Conservation (phyloP, 2,888 invertebrate genomes). For the Coelinius sp. region DNA sequence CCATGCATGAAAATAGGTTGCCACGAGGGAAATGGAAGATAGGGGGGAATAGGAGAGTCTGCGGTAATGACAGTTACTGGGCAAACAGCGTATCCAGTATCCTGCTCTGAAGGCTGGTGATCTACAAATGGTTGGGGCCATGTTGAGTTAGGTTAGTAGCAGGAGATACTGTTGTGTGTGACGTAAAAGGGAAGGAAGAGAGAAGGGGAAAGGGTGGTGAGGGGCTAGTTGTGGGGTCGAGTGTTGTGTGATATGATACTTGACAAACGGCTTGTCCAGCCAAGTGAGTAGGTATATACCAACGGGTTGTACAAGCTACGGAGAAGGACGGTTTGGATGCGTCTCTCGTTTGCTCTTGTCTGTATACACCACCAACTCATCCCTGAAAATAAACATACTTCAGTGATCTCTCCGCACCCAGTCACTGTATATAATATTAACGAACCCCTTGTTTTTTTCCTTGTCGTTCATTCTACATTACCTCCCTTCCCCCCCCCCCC, state of each 20-base stretch:
- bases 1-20: constrained; percentile 2
- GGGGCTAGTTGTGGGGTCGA: constrained; percentile 53
- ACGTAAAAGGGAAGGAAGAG: constrained; percentile 3
- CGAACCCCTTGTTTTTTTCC: neutral
- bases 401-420: constrained; percentile 21
- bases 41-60: constrained; percentile 49
- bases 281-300: constrained; percentile 49
- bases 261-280: constrained; percentile 54
- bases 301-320: neutral
- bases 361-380: constrained; percentile 8
- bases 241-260: constrained; percentile 62
- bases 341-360: constrained; percentile 3
- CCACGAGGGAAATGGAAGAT: no score
- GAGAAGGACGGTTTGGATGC: neutral
- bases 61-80: constrained; percentile 58
- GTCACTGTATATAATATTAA: constrained; percentile 35
- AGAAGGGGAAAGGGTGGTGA: constrained; percentile 33
- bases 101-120: constrained; percentile 48
- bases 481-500: neutral
- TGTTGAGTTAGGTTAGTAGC: constrained; percentile 56
- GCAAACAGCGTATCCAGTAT: constrained; percentile 58
- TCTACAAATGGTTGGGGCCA: constrained; percentile 48
- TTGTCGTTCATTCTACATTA: neutral
- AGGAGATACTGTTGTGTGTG: constrained; percentile 37
- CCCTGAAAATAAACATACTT: constrained; percentile 54